These are phyloP conservation scores for Corythornis leucogaster DNA, from an alignment of 2,797 vertebrate genomes.

Conservation along the genomic window DNA sequence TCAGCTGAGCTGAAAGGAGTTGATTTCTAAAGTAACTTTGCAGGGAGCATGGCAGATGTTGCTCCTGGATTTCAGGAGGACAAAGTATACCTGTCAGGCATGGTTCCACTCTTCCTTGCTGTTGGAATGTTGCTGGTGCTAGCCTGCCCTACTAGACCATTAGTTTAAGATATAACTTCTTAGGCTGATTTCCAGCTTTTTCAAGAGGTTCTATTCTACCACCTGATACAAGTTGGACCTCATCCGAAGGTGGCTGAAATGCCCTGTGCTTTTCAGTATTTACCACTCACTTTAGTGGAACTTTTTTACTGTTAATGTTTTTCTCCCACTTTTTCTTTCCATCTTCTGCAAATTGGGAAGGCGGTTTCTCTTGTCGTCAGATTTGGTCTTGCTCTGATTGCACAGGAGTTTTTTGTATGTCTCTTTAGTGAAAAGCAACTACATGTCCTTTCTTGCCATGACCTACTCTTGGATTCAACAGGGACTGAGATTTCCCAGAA, in stretches of 20 bases:
- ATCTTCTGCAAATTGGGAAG: background rate
- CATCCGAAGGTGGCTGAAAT: background rate
- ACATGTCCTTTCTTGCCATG: background rate
- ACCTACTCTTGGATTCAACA: background rate
- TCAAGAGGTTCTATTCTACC: background rate
- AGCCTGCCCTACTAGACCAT: background rate
- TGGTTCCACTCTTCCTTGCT: background rate
- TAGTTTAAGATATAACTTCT: background rate
- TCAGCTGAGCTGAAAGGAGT: constrained; percentile 48
- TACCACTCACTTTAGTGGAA: background rate
- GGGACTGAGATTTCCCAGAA: background rate
- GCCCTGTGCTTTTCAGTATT: background rate
- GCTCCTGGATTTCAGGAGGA: background rate
- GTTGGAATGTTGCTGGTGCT: background rate
- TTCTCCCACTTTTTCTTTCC: background rate
- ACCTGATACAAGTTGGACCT: background rate
- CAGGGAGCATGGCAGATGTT: background rate
- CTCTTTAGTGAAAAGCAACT: background rate
- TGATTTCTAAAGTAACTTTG: constrained; percentile 37
- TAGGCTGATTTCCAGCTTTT: background rate
- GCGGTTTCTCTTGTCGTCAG: background rate
- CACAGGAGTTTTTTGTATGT: background rate
- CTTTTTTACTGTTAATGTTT: background rate
- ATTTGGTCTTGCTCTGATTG: background rate
- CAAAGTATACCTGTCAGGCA: background rate